phyloP scores from a whole-genome alignment of 1,140 invertebrate species.

The Agraylea sexmaculata region DNA sequence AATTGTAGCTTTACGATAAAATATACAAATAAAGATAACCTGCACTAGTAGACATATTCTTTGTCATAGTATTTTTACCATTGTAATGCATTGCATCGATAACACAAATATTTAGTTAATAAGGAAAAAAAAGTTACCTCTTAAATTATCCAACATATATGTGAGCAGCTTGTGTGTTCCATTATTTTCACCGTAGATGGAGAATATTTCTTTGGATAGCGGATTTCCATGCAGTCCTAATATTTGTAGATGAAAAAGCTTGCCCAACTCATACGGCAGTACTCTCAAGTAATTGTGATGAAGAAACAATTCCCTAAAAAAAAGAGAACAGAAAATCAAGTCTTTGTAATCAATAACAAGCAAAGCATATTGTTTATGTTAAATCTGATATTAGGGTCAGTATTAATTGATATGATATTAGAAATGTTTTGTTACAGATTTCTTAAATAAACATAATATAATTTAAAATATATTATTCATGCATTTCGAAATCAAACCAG shows the following conservation, averaged over 20 bases:
- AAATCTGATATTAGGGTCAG: too few species aligned
- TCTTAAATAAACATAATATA: too few species aligned
- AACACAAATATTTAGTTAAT: constrained; percentile 7
- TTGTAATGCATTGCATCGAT: constrained; percentile 1
- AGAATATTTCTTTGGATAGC: constrained; percentile 81
- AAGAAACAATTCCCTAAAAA: constrained; percentile 79
- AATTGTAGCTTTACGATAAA: too few species aligned
- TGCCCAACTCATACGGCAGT: constrained; percentile 93
- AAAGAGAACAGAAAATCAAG: constrained; percentile 23
- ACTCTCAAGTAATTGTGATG: constrained; percentile 88
- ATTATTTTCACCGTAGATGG: constrained; percentile 83
- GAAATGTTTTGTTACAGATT: too few species aligned
- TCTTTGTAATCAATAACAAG: too few species aligned
- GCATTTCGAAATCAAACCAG: too few species aligned
- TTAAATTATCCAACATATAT: constrained; percentile 87
- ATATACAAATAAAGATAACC: too few species aligned
- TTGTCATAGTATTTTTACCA: too few species aligned
- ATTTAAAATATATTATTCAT: too few species aligned
- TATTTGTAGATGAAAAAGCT: constrained; percentile 90
- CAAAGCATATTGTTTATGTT: too few species aligned
- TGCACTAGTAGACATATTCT: too few species aligned
- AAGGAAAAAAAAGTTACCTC: constrained; percentile 54
- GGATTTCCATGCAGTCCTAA: constrained; percentile 89
- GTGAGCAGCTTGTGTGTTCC: constrained; percentile 88
- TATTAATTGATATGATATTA: too few species aligned